phyloP scores from a whole-genome alignment of 2,113 vertebrate genomes.

The Daubentonia madagascariensis region DNA sequence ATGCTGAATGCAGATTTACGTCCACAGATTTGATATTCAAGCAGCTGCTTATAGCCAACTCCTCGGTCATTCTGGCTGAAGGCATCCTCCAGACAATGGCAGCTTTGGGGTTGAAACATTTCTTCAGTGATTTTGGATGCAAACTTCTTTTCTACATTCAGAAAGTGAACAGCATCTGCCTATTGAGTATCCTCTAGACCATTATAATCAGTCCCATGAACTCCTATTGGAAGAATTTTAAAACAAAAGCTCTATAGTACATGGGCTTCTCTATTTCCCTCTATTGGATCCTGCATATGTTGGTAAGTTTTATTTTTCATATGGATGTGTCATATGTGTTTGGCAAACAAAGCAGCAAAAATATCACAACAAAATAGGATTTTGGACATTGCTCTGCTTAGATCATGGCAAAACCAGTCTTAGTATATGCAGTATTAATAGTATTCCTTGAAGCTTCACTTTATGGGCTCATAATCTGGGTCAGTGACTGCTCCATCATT shows the following conservation, averaged over 20 bases:
- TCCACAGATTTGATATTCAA: neutral
- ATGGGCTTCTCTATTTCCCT: neutral
- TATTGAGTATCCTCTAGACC: neutral
- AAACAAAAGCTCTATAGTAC: neutral
- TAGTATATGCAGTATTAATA: fast-evolving
- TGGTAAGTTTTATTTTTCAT: neutral
- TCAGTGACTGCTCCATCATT: neutral
- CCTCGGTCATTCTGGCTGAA: neutral
- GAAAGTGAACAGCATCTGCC: neutral
- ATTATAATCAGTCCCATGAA: neutral
- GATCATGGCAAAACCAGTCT: neutral
- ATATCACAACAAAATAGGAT: neutral
- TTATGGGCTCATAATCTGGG: neutral
- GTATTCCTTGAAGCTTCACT: neutral
- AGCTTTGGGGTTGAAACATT: no score
- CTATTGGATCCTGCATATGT: neutral
- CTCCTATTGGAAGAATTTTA: neutral
- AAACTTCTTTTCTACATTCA: no score
- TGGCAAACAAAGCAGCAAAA: neutral
- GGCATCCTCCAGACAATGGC: neutral
- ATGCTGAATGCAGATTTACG: fast-evolving
- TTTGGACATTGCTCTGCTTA: fast-evolving
- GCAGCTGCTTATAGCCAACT: neutral
- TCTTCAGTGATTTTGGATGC: no score
- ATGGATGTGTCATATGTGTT: neutral